Base-by-base conservation (phyloP, 2,888 invertebrate species). In the Capitulum mitella region DNA sequence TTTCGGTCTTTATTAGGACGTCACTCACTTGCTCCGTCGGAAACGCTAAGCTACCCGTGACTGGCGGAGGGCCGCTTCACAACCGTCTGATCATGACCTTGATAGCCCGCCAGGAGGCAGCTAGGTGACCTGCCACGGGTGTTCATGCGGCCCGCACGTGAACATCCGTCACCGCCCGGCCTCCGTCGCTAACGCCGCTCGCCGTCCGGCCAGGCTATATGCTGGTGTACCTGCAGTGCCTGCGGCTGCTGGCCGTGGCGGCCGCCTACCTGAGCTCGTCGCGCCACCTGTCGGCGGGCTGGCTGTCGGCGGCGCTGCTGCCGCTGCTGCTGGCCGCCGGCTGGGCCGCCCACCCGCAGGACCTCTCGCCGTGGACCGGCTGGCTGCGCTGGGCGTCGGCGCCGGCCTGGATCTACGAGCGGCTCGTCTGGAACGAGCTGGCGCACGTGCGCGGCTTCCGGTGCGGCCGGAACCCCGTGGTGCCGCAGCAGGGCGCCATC, bases 401-500 rank as follows among this genome's bases (percentile, higher is more conserved):
- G 0, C 89, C 91, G 0, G 88, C 90, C 79, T 94, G 93, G 93
- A 85, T 91, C 3, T 84, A 92, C 82, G 90, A 92, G 0, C 90
- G 90, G 81, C 85, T 93, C 77, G 85, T 91, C 78, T 88, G 88
- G 80, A 87, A 89, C 81, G 93, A 93, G 83, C 89, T 91, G 78
- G 90, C 81, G n/a, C 81, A 82, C 78, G 82, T 83, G 26, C 78
- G 82, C n/a, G 78, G 81, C n/a, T 84, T 85, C 80, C 79, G 82
- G 12, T 86, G 86, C 79, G 83, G 83, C 40, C 83, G 84, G 14
- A 86, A 85, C 81, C 90, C 95, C 90, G 91, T 93, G 81, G 92
- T 93, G 83, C 91, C 92, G 83, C 93, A 93, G 86, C 94, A 94
- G 84, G 94, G 93, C 81, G 95, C 95, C 84, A 80, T 84, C 43